These are phyloP conservation scores for Bellardia pandia DNA, from an alignment of 2,888 invertebrate genomes.

Conservation along the genomic window DNA sequence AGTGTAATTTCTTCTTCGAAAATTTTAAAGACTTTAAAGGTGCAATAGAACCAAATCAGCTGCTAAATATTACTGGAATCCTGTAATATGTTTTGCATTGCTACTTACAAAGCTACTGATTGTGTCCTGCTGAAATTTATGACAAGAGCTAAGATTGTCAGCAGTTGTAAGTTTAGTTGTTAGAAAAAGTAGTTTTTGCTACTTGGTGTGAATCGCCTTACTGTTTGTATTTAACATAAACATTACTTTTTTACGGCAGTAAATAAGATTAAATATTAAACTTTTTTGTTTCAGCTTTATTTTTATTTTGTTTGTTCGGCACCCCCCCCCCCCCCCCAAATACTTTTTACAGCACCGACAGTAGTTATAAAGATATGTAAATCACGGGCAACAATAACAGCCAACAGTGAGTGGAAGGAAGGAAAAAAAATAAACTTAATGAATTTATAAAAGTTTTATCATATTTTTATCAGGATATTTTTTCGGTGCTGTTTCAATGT, in stretches of 20 bases:
- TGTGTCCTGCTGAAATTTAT: no score
- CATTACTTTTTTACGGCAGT: slow-evolving; percentile 64
- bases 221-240: slow-evolving; percentile 30
- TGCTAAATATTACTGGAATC: no score
- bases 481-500: not conserved
- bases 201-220: slow-evolving; percentile 28
- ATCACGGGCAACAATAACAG: slow-evolving; percentile 47
- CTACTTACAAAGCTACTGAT: no score
- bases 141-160: no score
- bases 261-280: slow-evolving; percentile 73
- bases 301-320: slow-evolving; percentile 31
- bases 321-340: not conserved
- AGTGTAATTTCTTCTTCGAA: no score
- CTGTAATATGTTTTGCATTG: no score
- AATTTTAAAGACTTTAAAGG: no score
- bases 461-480: slow-evolving; percentile 59
- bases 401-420: not conserved
- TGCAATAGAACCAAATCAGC: no score
- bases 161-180: no score
- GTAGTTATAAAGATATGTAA: slow-evolving; percentile 66
- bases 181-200: no score
- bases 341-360: slow-evolving; percentile 16
- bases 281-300: slow-evolving; percentile 45
- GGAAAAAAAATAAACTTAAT: slow-evolving; percentile 50
- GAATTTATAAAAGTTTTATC: slow-evolving; percentile 73